Conservation (phyloP, 2,888 invertebrate genomes). For the Drosophila kuntzei region DNA sequence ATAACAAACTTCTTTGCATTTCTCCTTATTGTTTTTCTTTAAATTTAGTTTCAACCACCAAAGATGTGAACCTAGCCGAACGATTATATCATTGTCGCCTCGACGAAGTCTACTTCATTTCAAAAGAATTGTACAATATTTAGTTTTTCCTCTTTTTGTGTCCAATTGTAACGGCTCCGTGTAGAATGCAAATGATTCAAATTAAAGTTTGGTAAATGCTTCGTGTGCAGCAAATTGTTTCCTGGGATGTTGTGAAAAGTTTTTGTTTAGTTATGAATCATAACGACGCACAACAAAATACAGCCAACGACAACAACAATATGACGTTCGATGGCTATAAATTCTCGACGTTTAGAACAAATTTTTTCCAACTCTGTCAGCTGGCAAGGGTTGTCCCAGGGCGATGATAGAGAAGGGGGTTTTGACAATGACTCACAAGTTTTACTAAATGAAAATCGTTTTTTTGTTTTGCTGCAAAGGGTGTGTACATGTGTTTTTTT, state of each 20-base stretch:
- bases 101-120: constrained; percentile 21
- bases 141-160: constrained; percentile 10
- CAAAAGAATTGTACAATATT: constrained; percentile 12
- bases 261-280: constrained; percentile 78
- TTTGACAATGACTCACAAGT: constrained; percentile 60
- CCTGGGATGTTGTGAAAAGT: constrained; percentile 76
- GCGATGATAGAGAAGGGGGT: constrained; percentile 1
- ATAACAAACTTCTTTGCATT: too few relatives aligned
- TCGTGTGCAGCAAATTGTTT: constrained; percentile 79
- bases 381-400: constrained; percentile 34
- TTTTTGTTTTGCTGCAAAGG: constrained; percentile 19
- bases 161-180: constrained; percentile 20
- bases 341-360: constrained; percentile 59
- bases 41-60: constrained; percentile 27
- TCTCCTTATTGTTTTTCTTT: not conserved
- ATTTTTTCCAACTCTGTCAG: constrained; percentile 15
- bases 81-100: constrained; percentile 35
- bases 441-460: constrained; percentile 59
- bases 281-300: constrained; percentile 61
- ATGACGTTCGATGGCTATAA: constrained; percentile 57
- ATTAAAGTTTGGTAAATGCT: constrained; percentile 76
- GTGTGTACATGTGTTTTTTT: constrained; percentile 50
- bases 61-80: not conserved
- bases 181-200: constrained; percentile 54
- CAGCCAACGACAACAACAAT: constrained; percentile 27